These are phyloP conservation scores for Siniperca obscura DNA, from an alignment of 2,797 vertebrate genomes.

Conservation along the genomic window DNA sequence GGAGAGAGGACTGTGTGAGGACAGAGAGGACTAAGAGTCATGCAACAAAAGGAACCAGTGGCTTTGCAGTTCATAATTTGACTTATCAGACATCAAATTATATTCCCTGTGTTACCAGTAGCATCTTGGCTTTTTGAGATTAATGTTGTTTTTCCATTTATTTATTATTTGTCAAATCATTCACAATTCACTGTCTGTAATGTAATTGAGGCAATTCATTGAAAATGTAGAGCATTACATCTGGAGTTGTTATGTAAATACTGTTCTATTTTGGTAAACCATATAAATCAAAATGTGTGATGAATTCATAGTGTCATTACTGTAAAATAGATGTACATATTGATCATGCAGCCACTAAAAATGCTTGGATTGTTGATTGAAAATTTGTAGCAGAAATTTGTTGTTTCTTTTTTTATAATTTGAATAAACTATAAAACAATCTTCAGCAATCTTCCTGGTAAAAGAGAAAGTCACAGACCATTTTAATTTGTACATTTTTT, in stretches of 20 bases:
- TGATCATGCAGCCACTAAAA: not conserved
- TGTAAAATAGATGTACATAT: conserved; percentile 11
- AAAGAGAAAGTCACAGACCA: conserved; percentile 59
- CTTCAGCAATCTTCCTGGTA: conserved; percentile 1
- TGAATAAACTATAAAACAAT: conserved; percentile 50
- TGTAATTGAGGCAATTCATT: not conserved
- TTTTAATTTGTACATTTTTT: conserved; percentile 67
- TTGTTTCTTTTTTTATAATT: conserved; percentile 30
- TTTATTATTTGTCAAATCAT: conserved; percentile 9
- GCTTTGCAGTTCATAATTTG: conserved; percentile 28
- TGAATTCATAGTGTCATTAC: conserved; percentile 16
- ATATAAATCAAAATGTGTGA: conserved; percentile 18
- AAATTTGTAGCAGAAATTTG: conserved; percentile 15
- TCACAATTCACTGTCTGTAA: conserved; percentile 4
- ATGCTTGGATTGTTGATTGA: not conserved
- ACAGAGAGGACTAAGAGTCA: conserved; percentile 15
- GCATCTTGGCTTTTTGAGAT: conserved; percentile 13
- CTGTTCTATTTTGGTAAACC: conserved; percentile 65
- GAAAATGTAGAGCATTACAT: not conserved
- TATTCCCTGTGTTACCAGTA: conserved; percentile 21
- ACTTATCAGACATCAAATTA: conserved; percentile 24
- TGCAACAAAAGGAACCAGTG: conserved; percentile 22
- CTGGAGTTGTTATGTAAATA: conserved; percentile 40
- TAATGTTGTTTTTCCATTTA: conserved; percentile 24
- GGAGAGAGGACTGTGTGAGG: conserved; percentile 24